Percentiles rank a stretch among this genome's conserved stretches.
These are phyloP conservation scores for Asobara japonica DNA, from an alignment of 1,140 invertebrate genomes.

Conservation along the genomic window DNA sequence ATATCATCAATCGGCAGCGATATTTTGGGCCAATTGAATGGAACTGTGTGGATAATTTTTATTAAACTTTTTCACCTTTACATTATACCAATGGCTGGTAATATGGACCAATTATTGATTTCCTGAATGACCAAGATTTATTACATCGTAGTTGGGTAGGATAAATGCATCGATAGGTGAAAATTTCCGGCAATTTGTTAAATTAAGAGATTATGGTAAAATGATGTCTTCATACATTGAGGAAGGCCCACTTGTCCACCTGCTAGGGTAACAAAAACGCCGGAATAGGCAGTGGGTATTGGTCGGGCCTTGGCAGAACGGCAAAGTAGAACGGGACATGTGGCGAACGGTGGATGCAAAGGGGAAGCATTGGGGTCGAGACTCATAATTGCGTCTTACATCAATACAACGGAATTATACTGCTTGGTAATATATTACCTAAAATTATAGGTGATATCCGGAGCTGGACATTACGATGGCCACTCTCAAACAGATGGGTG, in stretches of 20 bases:
- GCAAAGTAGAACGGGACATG: constrained; percentile 50
- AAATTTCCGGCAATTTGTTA: neutral
- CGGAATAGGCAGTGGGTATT: neutral
- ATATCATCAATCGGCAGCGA: no score
- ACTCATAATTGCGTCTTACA: constrained; percentile 64
- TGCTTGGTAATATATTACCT: constrained; percentile 65
- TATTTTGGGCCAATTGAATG: no score
- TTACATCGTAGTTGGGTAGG: no score
- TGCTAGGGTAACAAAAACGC: neutral
- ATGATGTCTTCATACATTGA: neutral
- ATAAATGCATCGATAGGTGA: neutral
- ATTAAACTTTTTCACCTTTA: neutral
- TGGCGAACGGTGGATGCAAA: constrained; percentile 49
- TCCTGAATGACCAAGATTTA: no score
- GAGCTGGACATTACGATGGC: constrained; percentile 62
- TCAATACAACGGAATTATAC: constrained; percentile 61
- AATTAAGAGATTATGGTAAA: neutral
- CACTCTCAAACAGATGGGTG: constrained; percentile 64
- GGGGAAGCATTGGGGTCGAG: constrained; percentile 27
- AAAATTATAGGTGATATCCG: constrained; percentile 66
- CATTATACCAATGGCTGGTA: no score
- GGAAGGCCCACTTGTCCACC: neutral
- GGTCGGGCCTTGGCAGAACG: neutral
- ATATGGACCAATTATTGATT: no score
- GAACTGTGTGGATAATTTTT: no score